Percentiles rank a stretch among this genome's conserved stretches.
phyloP scores from a whole-genome alignment of 1,140 invertebrate genomes.

The Sycophila sp. region DNA sequence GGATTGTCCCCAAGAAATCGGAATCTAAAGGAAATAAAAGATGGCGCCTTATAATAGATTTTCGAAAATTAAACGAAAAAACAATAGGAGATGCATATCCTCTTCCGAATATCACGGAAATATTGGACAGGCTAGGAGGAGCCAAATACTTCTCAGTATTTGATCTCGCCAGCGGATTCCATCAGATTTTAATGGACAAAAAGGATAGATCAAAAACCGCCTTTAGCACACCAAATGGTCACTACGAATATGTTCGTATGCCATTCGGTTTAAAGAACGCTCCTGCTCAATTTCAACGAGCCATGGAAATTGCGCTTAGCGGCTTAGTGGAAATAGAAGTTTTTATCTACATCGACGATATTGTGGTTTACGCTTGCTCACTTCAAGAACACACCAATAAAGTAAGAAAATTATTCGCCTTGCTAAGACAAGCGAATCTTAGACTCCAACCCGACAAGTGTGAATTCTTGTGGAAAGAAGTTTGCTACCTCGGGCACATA shows the following conservation, averaged over 20 bases:
- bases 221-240: slow-evolving; percentile 47
- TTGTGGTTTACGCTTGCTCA: slow-evolving; percentile 51
- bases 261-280: slow-evolving; percentile 48
- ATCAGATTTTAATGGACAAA: slow-evolving; percentile 61
- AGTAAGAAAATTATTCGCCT: slow-evolving; percentile 39
- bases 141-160: slow-evolving; percentile 55
- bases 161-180: slow-evolving; percentile 66
- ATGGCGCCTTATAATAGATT: slow-evolving; percentile 43
- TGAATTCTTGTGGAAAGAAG: neutral
- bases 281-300: slow-evolving; percentile 53
- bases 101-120: slow-evolving; percentile 65
- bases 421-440: slow-evolving; percentile 42
- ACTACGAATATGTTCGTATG: slow-evolving; percentile 15
- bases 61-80: slow-evolving; percentile 54
- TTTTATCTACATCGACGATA: slow-evolving; percentile 53
- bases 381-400: slow-evolving; percentile 51
- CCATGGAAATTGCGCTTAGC: slow-evolving; percentile 56
- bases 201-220: slow-evolving; percentile 59
- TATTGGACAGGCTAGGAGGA: slow-evolving; percentile 51
- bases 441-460: slow-evolving; percentile 29
- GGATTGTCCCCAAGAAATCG: slow-evolving; percentile 43
- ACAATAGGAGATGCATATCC: slow-evolving; percentile 65
- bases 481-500: neutral
- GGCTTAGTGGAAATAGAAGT: slow-evolving; percentile 26
- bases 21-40: slow-evolving; percentile 28